Evolutionary conservation across 2,113 vertebrate genomes (phyloP).

Genomic region (Notechis scutatus): DNA sequence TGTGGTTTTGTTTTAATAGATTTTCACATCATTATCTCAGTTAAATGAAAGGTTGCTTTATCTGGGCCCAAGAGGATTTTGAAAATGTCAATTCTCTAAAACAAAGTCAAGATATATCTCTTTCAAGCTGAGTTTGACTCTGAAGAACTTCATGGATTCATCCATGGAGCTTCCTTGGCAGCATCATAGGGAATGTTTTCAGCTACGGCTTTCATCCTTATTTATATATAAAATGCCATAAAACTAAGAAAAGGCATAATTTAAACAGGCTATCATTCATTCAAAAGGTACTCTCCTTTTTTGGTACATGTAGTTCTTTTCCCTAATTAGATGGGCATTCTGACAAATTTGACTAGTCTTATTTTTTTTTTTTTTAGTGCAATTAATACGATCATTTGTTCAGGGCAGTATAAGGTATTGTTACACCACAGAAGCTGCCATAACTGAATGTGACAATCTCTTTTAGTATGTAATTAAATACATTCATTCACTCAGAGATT

Average conservation of each 20-base stretch:
- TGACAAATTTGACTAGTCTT: neutral
- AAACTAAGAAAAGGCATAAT: neutral
- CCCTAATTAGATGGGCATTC: neutral
- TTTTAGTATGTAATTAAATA: neutral
- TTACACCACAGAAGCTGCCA: neutral
- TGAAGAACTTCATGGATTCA: neutral
- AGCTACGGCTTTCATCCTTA: neutral
- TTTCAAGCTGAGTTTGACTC: neutral
- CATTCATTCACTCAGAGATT: neutral
- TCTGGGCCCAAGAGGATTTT: neutral
- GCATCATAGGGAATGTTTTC: neutral
- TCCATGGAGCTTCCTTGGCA: neutral
- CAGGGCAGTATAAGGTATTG: neutral
- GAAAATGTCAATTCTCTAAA: slow-evolving; percentile 24
- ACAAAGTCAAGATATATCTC: neutral
- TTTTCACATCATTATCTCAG: slow-evolving; percentile 16
- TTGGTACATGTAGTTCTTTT: neutral
- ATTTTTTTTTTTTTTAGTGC: neutral
- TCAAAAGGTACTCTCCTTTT: neutral
- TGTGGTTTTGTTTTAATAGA: slow-evolving; percentile 22
- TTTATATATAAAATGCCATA: neutral
- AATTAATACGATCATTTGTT: neutral
- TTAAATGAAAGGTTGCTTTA: slow-evolving; percentile 35
- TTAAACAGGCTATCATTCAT: neutral
- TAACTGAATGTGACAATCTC: neutral